Base-by-base conservation (phyloP, 2,888 invertebrate species). In the Hypena proboscidalis region DNA sequence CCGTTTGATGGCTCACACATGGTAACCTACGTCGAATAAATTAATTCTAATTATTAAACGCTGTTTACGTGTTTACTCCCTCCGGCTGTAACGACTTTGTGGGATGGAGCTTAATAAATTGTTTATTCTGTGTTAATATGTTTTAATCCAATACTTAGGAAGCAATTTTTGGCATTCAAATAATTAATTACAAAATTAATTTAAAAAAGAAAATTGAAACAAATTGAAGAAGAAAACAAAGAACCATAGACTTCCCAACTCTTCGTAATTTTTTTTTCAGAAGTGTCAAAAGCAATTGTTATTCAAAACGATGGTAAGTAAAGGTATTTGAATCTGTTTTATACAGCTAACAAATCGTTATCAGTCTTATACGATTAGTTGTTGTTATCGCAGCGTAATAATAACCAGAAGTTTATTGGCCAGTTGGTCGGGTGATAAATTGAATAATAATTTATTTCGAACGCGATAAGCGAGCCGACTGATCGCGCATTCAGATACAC, bases 41-140 rank as follows among this genome's bases (percentile, higher is more conserved):
- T 89, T 89, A 89, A 89, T 89, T 86, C 83, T 79, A 82, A 83
- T 86, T 83, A 85, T 89, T 89, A 85, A 85, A 84, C 77, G 66
- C 74, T 54, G 37, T 62, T 45, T 39, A 45, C 73, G 68, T 66
- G 70, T 69, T 74, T 70, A 70, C 67, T 70, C 67, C 67, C 66
- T 59, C 47, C 11, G 51, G 65, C 67, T 44, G 46, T 52, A 56
- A 60, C 57, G 46, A 58, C 65, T 45, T 59, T 48, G 47, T 29
- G 37, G 32, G 29, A 41, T 40, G 29, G 44, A 35, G 27, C 25
- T 22, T 6, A 41, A 35, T 25, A 27, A 22, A n/a, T 35, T 15
- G n/a, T 5, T n/a, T 20, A 25, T 29, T 11, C 1, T 10, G 4
- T 11, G 8, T 13, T 4, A 6, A 5, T n/a, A n/a, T n/a, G n/a